Percentiles rank a stretch among this genome's conserved stretches.
These are phyloP conservation scores for Ptychoptera contaminata DNA, from an alignment of 2,888 invertebrate genomes.

Conservation along the genomic window DNA sequence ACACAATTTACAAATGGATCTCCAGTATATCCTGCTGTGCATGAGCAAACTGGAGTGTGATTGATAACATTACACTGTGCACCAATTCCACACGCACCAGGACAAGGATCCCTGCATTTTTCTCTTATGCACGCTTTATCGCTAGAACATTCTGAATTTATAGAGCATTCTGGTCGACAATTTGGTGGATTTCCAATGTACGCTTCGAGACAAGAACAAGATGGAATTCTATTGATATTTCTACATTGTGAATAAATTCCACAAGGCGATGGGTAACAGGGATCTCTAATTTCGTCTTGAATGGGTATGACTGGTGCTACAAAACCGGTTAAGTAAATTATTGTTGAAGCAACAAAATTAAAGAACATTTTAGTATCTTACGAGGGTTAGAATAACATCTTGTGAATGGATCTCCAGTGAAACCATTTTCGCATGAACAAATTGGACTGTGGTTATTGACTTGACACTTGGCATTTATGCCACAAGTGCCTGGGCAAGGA, in stretches of 20 bases:
- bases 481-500: slow-evolving; percentile 57
- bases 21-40: slow-evolving; percentile 38
- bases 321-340: neutral
- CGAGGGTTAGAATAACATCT: slow-evolving; percentile 42
- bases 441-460: slow-evolving; percentile 56
- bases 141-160: slow-evolving; percentile 52
- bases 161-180: slow-evolving; percentile 54
- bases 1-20: slow-evolving; percentile 57
- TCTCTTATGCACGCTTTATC: slow-evolving; percentile 54
- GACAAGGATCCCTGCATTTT: slow-evolving; percentile 55
- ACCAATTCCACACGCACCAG: slow-evolving; percentile 50
- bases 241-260: slow-evolving; percentile 55
- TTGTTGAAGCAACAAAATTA: slow-evolving; percentile 12
- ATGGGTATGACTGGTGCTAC: slow-evolving; percentile 15
- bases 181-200: slow-evolving; percentile 54
- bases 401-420: slow-evolving; percentile 46
- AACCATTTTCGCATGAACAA: slow-evolving; percentile 50
- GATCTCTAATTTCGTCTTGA: slow-evolving; percentile 34
- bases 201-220: slow-evolving; percentile 47
- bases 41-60: slow-evolving; percentile 52
- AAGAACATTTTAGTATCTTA: slow-evolving; percentile 36
- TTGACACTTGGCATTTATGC: slow-evolving; percentile 50
- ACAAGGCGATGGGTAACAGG: slow-evolving; percentile 58
- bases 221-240: slow-evolving; percentile 40
- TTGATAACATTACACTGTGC: slow-evolving; percentile 47